These are phyloP conservation scores for Hydrotaea diabolus DNA, from an alignment of 2,888 invertebrate genomes.

Conservation along the genomic window DNA sequence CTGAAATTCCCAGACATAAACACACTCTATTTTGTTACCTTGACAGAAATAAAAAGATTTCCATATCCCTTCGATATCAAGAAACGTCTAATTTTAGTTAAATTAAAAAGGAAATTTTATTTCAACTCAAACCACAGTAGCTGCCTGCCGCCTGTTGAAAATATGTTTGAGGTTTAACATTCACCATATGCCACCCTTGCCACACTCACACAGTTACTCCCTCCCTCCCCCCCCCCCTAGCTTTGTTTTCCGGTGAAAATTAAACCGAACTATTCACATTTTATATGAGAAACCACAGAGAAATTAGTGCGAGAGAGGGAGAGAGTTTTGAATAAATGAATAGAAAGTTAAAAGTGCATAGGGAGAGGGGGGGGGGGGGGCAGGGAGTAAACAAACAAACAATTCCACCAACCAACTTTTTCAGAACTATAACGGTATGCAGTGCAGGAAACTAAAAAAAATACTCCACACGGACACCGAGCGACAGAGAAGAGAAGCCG, in stretches of 20 bases:
- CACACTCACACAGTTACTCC: background rate
- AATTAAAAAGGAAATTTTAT: too few species aligned
- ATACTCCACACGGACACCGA: background rate
- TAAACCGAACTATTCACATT: constrained; percentile 47
- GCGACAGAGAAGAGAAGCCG: background rate
- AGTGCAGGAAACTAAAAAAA: constrained; percentile 24
- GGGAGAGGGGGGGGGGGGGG: too few species aligned
- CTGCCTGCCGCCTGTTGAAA: constrained; percentile 5
- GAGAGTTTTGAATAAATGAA: constrained; percentile 33
- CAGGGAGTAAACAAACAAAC: constrained; percentile 4
- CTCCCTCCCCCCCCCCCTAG: constrained; percentile 25
- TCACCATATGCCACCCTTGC: background rate
- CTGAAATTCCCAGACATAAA: too few species aligned
- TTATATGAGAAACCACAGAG: constrained; percentile 51
- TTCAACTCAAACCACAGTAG: background rate
- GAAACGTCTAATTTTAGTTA: too few species aligned
- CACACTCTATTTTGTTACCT: too few species aligned
- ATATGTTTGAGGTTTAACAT: constrained; percentile 51
- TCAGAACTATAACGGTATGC: constrained; percentile 18
- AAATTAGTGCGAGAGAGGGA: constrained; percentile 49
- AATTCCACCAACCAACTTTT: background rate
- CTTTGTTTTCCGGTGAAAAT: constrained; percentile 26
- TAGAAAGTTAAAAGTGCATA: constrained; percentile 25
- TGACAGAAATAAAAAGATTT: too few species aligned
- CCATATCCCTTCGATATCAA: too few species aligned